These are phyloP conservation scores for Muraenolepis orangiensis DNA, from an alignment of 2,797 vertebrate genomes.

Conservation along the genomic window DNA sequence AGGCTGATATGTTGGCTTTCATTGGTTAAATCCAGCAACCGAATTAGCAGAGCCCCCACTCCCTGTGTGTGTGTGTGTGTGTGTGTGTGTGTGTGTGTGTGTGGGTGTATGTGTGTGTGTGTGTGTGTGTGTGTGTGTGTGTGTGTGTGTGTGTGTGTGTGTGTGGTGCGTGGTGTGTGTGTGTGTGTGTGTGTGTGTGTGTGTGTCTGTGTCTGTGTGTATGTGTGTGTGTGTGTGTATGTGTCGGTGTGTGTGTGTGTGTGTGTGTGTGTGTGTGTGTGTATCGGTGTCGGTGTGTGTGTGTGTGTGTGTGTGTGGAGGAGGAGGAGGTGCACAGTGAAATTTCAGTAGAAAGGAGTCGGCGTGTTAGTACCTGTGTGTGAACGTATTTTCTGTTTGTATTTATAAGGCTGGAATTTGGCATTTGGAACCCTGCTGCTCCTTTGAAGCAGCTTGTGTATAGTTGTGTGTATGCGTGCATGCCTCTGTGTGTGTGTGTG, in stretches of 20 bases:
- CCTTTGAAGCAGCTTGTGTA: conserved; percentile 39
- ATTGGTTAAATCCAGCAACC: not conserved
- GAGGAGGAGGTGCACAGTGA: conserved; percentile 32
- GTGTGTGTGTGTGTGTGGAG: not conserved
- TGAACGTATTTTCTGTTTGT: conserved; percentile 44
- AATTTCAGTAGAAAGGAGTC: conserved; percentile 28
- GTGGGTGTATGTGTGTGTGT: conserved; percentile 19
- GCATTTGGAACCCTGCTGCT: conserved; percentile 48
- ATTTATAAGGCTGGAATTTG: conserved; percentile 52
- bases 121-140: not conserved
- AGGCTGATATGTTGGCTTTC: not conserved
- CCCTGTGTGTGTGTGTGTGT: too few relatives aligned
- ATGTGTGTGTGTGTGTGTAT: conserved; percentile 10
- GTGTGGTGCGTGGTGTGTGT: not conserved
- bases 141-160: not conserved
- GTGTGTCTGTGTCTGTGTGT: too few relatives aligned
- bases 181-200: not conserved
- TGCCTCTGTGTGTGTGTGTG: too few relatives aligned
- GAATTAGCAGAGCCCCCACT: not conserved
- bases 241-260: conserved; percentile 1
- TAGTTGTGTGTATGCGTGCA: conserved; percentile 10
- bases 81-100: too few relatives aligned
- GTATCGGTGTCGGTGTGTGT: too few relatives aligned
- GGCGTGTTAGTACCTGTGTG: conserved; percentile 36
- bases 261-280: not conserved